Base-by-base conservation (phyloP, 2,113 vertebrate species). In the Melanerpes formicivorus region DNA sequence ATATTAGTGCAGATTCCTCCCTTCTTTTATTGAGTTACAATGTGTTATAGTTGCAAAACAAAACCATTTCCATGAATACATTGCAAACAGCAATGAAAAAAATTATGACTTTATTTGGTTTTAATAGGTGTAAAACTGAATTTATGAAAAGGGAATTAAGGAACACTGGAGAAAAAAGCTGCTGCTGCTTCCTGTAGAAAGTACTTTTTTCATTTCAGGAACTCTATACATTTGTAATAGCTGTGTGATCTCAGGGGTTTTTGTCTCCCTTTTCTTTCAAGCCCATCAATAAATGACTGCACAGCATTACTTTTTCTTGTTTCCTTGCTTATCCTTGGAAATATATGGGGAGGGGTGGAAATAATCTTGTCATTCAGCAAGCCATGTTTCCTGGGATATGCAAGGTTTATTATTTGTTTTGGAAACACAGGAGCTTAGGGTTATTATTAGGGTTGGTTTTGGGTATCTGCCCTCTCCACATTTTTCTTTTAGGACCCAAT, bases 331-430 rank as follows among this genome's bases (percentile, higher is more conserved):
- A 30, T 80, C 56, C 69, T 74, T 89, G 78, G 42, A 87, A 94
- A 89, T 67, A 19, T 5, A 27, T 40, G 18, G 25, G 13, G 17
- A 37, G 44, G 44, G 25, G 11, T 15, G 9, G 18, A 27, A 55
- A 29, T 26, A 52, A 34, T 67, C 86, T 79, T 93, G 75, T 89
- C 72, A 89, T 92, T 91, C 79, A 83, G 56, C 60, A 84, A 30
- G 27, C 40, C 11, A 5, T 91, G 91, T 96, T 96, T 94, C 95
- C 94, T 92, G 87, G 96, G 92, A 91, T 92, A 96, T 96, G 62
- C 58, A 92, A 89, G 89, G 87, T 91, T 96, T 96, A 75, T 87
- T 92, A 80, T 95, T 96, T 94, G 96, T 95, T 96, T 96, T 96
- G 96, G 94, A 96, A 95, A 96, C 84, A 83, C 14, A 15, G 60